Percentiles rank a stretch among this genome's conserved stretches.
Evolutionary conservation across 2,797 vertebrate species (phyloP).

Genomic region (Tragopan temminckii): DNA sequence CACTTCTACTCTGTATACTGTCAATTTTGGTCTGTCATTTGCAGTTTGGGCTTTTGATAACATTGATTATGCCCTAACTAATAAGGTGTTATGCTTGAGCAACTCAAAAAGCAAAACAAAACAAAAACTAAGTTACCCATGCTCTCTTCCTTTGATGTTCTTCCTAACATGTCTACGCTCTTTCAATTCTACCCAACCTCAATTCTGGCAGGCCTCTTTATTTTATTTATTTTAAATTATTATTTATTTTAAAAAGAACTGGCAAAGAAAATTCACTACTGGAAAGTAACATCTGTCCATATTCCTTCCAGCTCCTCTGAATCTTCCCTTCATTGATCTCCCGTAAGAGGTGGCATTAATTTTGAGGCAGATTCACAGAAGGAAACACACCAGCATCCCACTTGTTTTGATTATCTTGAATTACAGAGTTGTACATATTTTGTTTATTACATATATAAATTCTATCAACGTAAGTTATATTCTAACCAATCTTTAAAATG

Average conservation of each 20-base stretch:
- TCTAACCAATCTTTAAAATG: background rate
- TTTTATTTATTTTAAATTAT: background rate
- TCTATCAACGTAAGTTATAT: background rate
- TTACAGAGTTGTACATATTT: background rate
- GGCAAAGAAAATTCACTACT: background rate
- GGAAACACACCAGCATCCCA: background rate
- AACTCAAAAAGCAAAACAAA: background rate
- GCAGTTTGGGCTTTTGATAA: constrained; percentile 3
- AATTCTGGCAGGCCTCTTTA: background rate
- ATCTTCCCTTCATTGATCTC: background rate
- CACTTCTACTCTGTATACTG: constrained; percentile 26
- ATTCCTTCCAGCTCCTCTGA: background rate
- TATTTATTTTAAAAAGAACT: background rate
- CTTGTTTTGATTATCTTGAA: background rate
- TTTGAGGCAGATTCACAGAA: background rate
- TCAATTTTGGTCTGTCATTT: constrained; percentile 34
- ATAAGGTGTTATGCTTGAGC: background rate
- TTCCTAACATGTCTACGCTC: background rate
- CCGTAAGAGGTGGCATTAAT: background rate
- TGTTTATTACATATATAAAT: background rate
- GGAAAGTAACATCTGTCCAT: background rate
- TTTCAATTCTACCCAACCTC: rapidly evolving
- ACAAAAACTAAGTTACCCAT: background rate
- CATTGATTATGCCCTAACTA: background rate
- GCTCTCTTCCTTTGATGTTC: background rate